These are phyloP conservation scores for Lacanobia wlatinum DNA, from an alignment of 2,888 invertebrate genomes.

Conservation along the genomic window DNA sequence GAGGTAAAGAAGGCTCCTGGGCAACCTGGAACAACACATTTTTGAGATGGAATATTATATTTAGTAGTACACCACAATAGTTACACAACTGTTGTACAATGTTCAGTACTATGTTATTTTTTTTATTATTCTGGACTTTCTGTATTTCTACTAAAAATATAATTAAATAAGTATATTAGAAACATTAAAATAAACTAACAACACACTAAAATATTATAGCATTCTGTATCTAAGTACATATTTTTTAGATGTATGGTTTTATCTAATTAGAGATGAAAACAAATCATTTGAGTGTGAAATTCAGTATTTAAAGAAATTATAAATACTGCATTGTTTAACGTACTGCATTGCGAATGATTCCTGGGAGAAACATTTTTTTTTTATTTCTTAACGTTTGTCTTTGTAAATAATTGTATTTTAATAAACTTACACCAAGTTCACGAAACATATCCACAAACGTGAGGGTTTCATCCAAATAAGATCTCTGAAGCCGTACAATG, in stretches of 20 bases:
- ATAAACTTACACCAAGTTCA: constrained; percentile 78
- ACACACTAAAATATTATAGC: too few relatives aligned
- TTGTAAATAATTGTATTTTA: background rate
- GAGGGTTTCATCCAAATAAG: constrained; percentile 74
- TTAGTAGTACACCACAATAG: too few relatives aligned
- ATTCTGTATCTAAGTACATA: too few relatives aligned
- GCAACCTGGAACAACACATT: constrained; percentile 71
- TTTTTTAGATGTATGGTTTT: too few relatives aligned
- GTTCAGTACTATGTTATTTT: too few relatives aligned
- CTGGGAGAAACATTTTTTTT: background rate
- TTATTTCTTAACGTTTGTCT: background rate
- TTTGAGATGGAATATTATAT: background rate
- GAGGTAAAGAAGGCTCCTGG: constrained; percentile 75
- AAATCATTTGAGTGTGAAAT: too few relatives aligned
- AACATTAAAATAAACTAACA: too few relatives aligned
- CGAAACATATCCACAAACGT: constrained; percentile 77
- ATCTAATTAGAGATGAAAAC: too few relatives aligned
- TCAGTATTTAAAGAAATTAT: background rate
- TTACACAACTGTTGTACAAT: too few relatives aligned
- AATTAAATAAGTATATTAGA: too few relatives aligned
- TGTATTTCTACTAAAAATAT: too few relatives aligned
- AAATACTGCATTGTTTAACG: background rate
- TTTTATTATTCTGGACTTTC: too few relatives aligned
- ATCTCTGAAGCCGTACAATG: constrained; percentile 68
- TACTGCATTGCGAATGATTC: background rate